Conservation (phyloP, 2,113 vertebrate genomes). For the Platanista minor region DNA sequence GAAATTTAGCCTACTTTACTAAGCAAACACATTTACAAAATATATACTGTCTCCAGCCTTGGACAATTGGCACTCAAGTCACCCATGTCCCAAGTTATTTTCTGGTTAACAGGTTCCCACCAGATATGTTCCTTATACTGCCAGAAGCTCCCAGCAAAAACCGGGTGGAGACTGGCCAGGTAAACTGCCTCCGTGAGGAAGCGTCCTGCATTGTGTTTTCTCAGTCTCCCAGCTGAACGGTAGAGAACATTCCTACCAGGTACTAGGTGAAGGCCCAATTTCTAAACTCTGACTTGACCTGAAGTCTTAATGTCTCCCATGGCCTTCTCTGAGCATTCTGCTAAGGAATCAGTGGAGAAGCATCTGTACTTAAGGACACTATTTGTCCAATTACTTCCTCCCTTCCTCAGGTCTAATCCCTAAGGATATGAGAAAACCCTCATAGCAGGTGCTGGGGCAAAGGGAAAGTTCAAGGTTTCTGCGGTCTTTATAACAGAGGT, state of each 20-base stretch:
- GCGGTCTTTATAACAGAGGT: accelerated
- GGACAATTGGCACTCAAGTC: neutral
- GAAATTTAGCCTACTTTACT: neutral
- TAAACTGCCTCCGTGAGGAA: accelerated
- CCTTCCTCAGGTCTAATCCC: neutral
- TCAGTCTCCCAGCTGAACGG: neutral
- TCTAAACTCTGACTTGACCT: neutral
- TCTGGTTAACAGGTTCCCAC: neutral
- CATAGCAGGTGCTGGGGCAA: neutral
- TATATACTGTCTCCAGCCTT: neutral
- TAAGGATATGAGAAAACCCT: too few species aligned
- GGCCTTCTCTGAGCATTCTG: neutral
- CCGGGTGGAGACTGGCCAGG: too few species aligned
- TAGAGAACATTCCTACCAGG: too few species aligned
- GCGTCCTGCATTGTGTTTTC: too few species aligned
- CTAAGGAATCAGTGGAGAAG: neutral
- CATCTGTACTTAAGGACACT: neutral
- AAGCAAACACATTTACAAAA: neutral
- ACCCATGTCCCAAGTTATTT: neutral
- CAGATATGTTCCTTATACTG: too few species aligned
- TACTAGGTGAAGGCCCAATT: accelerated
- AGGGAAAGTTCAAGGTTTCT: neutral
- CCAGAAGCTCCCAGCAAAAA: neutral
- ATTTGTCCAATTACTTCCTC: neutral
- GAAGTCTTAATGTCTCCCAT: neutral